Evolutionary conservation across 2,888 invertebrate genomes (phyloP).

Genomic region (Osedax frankpressi): DNA sequence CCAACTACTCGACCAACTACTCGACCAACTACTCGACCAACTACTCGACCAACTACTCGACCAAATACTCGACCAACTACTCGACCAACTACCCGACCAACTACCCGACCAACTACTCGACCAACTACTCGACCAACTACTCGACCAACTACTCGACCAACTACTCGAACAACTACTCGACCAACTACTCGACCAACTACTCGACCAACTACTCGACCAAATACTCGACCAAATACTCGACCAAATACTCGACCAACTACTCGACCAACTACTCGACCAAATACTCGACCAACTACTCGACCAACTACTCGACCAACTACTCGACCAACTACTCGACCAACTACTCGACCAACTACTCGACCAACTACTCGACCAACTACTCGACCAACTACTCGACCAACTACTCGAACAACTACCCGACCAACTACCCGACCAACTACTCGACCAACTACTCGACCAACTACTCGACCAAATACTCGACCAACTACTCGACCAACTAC

Average conservation of each 20-base stretch:
- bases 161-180: background rate
- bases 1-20: background rate
- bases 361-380: background rate
- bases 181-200: background rate
- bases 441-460: background rate
- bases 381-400: background rate
- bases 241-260: background rate
- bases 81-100: background rate
- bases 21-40: background rate
- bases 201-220: background rate
- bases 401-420: background rate
- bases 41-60: background rate
- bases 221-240: background rate
- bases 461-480: background rate
- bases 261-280: background rate
- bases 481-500: background rate
- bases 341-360: background rate
- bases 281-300: background rate
- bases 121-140: background rate
- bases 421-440: background rate
- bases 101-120: background rate
- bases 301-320: background rate
- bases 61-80: background rate
- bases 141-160: background rate
- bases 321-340: background rate